A percentile compares a stretch with the other conserved stretches of the same genome.
phyloP scores from a whole-genome alignment of 2,113 vertebrate genomes.

The Coreoperca whiteheadi region DNA sequence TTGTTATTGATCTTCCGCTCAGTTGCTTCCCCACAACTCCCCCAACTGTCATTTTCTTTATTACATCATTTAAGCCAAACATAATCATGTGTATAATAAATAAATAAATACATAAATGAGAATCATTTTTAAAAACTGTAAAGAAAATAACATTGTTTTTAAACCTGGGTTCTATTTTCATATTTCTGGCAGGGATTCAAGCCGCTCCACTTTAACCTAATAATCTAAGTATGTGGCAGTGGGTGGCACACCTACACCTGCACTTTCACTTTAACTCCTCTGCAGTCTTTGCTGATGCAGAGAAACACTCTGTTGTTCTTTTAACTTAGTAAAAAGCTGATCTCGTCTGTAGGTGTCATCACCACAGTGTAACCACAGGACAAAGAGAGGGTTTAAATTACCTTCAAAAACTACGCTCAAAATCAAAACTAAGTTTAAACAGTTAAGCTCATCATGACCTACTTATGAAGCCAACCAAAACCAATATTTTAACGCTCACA shows the following conservation, averaged over 20 bases:
- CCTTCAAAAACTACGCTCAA: neutral
- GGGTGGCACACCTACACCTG: neutral
- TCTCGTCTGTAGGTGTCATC: neutral
- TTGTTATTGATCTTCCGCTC: conserved; percentile 10
- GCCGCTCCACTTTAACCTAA: neutral
- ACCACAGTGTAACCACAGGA: neutral
- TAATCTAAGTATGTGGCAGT: neutral
- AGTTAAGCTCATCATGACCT: neutral
- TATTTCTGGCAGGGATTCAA: neutral
- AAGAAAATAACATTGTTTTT: neutral
- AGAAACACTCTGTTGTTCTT: neutral
- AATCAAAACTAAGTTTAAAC: neutral
- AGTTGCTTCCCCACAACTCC: neutral
- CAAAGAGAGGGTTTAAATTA: neutral
- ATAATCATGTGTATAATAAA: neutral
- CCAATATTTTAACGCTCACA: neutral
- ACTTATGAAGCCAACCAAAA: neutral
- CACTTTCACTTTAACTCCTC: neutral
- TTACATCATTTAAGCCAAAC: neutral
- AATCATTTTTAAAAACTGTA: neutral
- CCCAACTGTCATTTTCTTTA: neutral
- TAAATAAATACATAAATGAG: neutral
- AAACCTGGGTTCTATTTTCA: neutral
- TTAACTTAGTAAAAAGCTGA: neutral
- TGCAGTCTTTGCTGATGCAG: neutral